Percentiles rank a stretch among this genome's conserved stretches.
phyloP scores from a whole-genome alignment of 2,888 invertebrate species.

The Thera obeliscata region DNA sequence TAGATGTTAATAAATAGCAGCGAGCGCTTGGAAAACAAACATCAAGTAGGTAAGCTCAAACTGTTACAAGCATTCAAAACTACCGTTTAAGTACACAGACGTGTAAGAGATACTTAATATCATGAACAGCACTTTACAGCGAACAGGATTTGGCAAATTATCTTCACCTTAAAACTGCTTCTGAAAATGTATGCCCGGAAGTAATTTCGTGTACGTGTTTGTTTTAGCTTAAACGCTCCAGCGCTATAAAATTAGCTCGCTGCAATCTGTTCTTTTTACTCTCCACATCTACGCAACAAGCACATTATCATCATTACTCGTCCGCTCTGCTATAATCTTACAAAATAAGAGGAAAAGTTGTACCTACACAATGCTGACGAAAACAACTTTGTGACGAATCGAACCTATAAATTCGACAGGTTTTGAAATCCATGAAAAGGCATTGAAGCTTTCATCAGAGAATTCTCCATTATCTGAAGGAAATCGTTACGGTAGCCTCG shows the following conservation, averaged over 20 bases:
- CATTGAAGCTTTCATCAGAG: constrained; percentile 80
- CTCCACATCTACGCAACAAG: constrained; percentile 58
- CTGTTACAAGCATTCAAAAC: constrained; percentile 31
- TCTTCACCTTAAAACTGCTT: constrained; percentile 64
- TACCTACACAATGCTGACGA: constrained; percentile 60
- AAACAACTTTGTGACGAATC: constrained; percentile 69
- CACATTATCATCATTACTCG: constrained; percentile 68
- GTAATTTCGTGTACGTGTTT: constrained; percentile 72
- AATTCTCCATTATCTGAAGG: constrained; percentile 82
- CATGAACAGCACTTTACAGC: constrained; percentile 54
- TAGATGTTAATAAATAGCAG: constrained; percentile 24
- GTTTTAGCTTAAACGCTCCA: constrained; percentile 65
- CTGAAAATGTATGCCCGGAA: constrained; percentile 64
- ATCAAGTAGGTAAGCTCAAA: constrained; percentile 25
- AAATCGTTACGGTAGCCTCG: constrained; percentile 81
- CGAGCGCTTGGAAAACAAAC: constrained; percentile 24
- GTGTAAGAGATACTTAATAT: constrained; percentile 42
- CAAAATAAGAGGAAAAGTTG: constrained; percentile 48
- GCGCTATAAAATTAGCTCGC: constrained; percentile 66
- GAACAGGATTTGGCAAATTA: constrained; percentile 67
- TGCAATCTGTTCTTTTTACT: constrained; percentile 62
- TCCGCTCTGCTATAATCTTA: constrained; percentile 52
- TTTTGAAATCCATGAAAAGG: constrained; percentile 79
- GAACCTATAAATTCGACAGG: constrained; percentile 70
- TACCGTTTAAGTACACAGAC: constrained; percentile 30